phyloP scores from a whole-genome alignment of 1,140 invertebrate species.

The Pseudomyrmex cubaensis region DNA sequence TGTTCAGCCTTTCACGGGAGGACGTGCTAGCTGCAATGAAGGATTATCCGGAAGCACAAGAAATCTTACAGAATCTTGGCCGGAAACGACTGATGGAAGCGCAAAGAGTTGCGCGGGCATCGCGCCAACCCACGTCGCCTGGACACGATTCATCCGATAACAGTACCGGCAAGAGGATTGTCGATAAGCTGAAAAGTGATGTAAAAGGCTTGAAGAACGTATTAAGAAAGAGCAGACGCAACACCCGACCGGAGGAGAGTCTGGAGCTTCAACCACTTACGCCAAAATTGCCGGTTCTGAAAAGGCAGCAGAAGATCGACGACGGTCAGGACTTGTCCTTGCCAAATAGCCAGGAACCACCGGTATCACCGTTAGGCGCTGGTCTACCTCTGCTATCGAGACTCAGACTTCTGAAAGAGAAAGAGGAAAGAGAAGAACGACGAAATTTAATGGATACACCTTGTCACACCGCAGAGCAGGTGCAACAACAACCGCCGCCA shows the following conservation, averaged over 20 bases:
- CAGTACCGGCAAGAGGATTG: constrained; percentile 90
- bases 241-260: constrained; percentile 84
- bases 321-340: constrained; percentile 72
- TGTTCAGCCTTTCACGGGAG: constrained; percentile 97
- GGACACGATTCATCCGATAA: constrained; percentile 87
- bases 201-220: constrained; percentile 91
- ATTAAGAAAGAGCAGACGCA: constrained; percentile 87
- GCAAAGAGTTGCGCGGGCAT: constrained; percentile 78
- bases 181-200: constrained; percentile 92
- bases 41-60: constrained; percentile 98
- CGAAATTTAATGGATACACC: constrained; percentile 85
- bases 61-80: constrained; percentile 94
- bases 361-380: constrained; percentile 90
- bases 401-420: constrained; percentile 92
- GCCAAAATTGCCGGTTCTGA: constrained; percentile 84
- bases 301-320: constrained; percentile 79
- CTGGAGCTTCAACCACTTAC: constrained; percentile 84
- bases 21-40: constrained; percentile 97
- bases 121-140: constrained; percentile 76
- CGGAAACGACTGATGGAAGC: constrained; percentile 95
- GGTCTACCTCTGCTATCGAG: constrained; percentile 92
- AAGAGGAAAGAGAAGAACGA: constrained; percentile 90
- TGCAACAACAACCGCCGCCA: constrained; percentile 42
- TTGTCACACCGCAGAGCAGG: constrained; percentile 78
- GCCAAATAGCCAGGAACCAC: constrained; percentile 74